Conservation (phyloP, 2,888 invertebrate genomes). For the Hirtodrosophila histrioides region DNA sequence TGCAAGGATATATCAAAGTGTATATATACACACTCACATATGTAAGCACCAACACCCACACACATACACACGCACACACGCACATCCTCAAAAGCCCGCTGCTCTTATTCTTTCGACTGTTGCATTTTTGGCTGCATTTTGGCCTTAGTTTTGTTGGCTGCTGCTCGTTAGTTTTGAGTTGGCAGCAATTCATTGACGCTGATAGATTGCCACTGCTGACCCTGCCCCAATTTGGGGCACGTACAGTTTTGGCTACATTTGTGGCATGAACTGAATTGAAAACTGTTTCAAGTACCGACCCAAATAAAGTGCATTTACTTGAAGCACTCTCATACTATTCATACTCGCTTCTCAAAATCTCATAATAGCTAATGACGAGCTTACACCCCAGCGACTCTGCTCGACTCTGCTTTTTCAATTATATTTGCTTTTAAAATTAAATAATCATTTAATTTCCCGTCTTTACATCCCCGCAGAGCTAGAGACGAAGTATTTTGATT, state of each 20-base stretch:
- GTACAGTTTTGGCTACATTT: constrained; percentile 4
- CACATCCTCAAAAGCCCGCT: too few species aligned
- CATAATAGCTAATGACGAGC: too few species aligned
- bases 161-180: constrained; percentile 42
- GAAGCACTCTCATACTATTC: too few species aligned
- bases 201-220: constrained; percentile 67
- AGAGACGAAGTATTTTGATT: too few species aligned
- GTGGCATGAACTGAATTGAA: not conserved
- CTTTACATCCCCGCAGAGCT: too few species aligned
- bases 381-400: too few species aligned
- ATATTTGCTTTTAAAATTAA: too few species aligned
- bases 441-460: too few species aligned
- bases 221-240: constrained; percentile 46
- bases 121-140: constrained; percentile 43
- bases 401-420: too few species aligned
- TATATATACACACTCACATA: constrained; percentile 6
- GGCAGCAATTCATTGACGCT: constrained; percentile 59
- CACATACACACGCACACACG: not conserved
- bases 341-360: too few species aligned
- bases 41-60: not conserved
- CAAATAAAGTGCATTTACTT: constrained; percentile 4
- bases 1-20: not conserved
- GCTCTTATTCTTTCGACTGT: constrained; percentile 8
- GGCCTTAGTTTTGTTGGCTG: constrained; percentile 13
- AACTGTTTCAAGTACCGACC: constrained; percentile 1